A percentile compares a stretch with the other conserved stretches of the same genome.
Conservation (phyloP, 2,113 vertebrate genomes). For the Brachyhypopomus gauderio region DNA sequence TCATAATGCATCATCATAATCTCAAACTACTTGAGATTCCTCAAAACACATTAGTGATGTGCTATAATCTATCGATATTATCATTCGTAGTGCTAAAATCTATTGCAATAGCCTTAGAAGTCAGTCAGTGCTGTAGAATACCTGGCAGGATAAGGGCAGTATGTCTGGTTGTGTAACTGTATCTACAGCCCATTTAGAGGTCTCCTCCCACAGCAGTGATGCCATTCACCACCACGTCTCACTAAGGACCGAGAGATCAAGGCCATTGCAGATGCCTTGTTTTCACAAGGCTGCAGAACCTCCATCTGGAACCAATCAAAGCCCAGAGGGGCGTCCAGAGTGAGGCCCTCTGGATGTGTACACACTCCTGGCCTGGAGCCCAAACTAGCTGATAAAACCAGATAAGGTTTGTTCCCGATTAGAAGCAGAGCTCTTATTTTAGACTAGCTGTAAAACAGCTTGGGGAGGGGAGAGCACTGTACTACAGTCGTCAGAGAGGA, state of each 20-base stretch:
- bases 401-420: slow-evolving; percentile 59
- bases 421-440: slow-evolving; percentile 47
- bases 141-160: too few relatives aligned
- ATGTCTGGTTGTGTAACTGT: too few relatives aligned
- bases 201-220: neutral
- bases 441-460: slow-evolving; percentile 45
- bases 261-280: slow-evolving; percentile 41
- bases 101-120: too few relatives aligned
- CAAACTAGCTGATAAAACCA: slow-evolving; percentile 60
- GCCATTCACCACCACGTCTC: slow-evolving; percentile 16
- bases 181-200: neutral
- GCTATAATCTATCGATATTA: too few relatives aligned
- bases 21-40: too few relatives aligned
- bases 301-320: slow-evolving; percentile 63
- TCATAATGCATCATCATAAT: too few relatives aligned
- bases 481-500: neutral
- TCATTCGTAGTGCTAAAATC: too few relatives aligned
- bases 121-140: too few relatives aligned
- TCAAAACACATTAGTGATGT: too few relatives aligned
- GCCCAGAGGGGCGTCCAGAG: slow-evolving; percentile 27
- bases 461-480: neutral
- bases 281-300: slow-evolving; percentile 52
- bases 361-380: slow-evolving; percentile 49
- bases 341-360: slow-evolving; percentile 43
- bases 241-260: slow-evolving; percentile 41